These are phyloP conservation scores for Eulemur albifrons DNA, from an alignment of 2,797 vertebrate species.

Conservation along the genomic window DNA sequence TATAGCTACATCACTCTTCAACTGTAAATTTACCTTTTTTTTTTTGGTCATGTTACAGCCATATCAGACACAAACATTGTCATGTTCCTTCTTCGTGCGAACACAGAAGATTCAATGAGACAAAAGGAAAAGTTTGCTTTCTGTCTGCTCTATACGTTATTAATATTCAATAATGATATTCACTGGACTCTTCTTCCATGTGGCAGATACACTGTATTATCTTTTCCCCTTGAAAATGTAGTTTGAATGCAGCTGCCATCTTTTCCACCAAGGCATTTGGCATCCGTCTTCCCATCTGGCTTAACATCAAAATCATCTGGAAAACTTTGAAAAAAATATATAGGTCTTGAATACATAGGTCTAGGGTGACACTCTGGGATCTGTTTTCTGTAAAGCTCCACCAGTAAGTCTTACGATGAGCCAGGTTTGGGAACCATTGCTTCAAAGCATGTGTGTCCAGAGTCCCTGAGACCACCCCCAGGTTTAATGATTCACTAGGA, in stretches of 20 bases:
- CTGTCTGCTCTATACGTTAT: background rate
- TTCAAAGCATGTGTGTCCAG: background rate
- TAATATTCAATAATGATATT: background rate
- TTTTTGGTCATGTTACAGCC: background rate
- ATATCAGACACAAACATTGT: background rate
- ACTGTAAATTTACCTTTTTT: background rate
- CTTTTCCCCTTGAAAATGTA: background rate
- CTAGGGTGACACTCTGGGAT: background rate
- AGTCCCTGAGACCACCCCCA: background rate
- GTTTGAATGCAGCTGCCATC: background rate
- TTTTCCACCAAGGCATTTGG: background rate
- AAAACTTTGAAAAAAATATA: constrained; percentile 34
- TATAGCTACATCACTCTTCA: background rate
- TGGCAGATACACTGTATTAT: background rate
- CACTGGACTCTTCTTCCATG: constrained; percentile 16
- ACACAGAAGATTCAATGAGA: background rate
- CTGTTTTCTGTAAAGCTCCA: background rate
- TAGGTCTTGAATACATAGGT: background rate
- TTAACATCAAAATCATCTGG: background rate
- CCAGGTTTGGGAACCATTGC: background rate
- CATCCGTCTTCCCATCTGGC: background rate
- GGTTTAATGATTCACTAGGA: background rate
- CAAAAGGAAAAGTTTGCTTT: background rate
- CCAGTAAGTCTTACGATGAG: background rate
- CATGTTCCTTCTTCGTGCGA: background rate